Conservation (phyloP, 2,888 invertebrate species). For the Ophion ellenae region DNA sequence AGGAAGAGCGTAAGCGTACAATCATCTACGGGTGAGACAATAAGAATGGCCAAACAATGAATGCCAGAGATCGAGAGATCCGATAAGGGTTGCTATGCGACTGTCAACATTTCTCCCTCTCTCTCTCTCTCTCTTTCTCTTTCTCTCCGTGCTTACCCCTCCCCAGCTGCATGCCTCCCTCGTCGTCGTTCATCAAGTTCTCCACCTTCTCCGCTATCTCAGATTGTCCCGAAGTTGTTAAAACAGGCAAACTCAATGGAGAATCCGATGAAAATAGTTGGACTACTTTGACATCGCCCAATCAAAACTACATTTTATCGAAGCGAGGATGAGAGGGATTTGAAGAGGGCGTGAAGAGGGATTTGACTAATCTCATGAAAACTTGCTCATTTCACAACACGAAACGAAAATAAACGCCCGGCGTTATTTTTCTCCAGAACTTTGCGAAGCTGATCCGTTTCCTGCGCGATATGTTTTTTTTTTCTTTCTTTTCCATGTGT, state of each 20-base stretch:
- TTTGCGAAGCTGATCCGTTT: background rate
- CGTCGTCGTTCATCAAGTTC: conserved; percentile 18
- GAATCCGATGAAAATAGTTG: conserved; percentile 49
- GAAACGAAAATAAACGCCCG: background rate
- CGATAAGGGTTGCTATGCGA: conserved; percentile 65
- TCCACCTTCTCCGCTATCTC: conserved; percentile 36
- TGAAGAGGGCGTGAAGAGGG: background rate
- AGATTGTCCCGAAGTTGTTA: conserved; percentile 17
- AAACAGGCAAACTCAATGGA: conserved; percentile 44
- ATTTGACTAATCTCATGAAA: background rate
- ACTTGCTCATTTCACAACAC: background rate
- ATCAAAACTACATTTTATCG: conserved; percentile 45
- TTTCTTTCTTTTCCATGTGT: background rate
- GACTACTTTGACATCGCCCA: conserved; percentile 31
- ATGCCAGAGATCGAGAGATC: conserved; percentile 65
- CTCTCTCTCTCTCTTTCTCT: conserved; percentile 3
- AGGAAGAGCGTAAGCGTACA: conserved; percentile 61
- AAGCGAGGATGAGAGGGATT: background rate
- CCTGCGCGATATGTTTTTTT: conserved; percentile 1
- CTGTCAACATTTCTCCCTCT: conserved; percentile 49
- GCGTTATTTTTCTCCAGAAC: background rate
- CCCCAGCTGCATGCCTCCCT: background rate
- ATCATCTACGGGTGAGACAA: conserved; percentile 62
- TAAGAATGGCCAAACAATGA: conserved; percentile 66
- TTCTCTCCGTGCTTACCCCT: background rate